Evolutionary conservation across 2,113 vertebrate genomes (phyloP), one percentile per base, ranked within the genome.

Genomic region (Tamias sibiricus): DNA sequence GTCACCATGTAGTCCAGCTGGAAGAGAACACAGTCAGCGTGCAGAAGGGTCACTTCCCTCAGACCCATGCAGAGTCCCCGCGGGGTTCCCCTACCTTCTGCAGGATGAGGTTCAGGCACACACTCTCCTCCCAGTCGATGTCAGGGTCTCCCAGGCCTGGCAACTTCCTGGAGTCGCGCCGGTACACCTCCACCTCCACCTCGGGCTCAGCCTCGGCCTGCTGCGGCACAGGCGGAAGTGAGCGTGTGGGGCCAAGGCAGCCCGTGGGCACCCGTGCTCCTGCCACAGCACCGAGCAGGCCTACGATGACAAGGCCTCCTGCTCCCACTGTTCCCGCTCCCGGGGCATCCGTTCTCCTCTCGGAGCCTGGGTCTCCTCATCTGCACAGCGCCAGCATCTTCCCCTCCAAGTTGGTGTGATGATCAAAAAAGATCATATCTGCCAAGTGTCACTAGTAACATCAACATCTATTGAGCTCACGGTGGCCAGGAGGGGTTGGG

Each of bases 81-180:
- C 13, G 3, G 8, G 1, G 2, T 4, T 3, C 2, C 8, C 4
- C 10, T 37, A 99, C 99, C 99, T 99, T 99, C 98, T 99, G 99
- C 42, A 99, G 98, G 97, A 99, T 99, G 75, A 99, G 99, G 90
- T 99, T 99, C 97, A 99, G 97, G 99, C 99, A 99, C 92, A 99
- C 99, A 0, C 99, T 99, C 98, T 99, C 99, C 97, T 99, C 99
- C 99, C 99, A 99, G 98, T 99, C 99, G 8, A 99, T 99, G 97
- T 99, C 99, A 0, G 99, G 99, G 95, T 99, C 99, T 0, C 99
- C 99, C 6, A 99, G 98, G 66, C 99, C 99, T 0, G 99, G 99
- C 71, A 99, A 99, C 98, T 99, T 99, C 98, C 99, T 99, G 1
- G 99, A 99, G 98, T 99, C 99, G 64, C 99, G 99, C 86, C 99